Base-by-base conservation (phyloP, 2,113 vertebrate genomes). In the Rhynchopsitta pachyrhyncha region DNA sequence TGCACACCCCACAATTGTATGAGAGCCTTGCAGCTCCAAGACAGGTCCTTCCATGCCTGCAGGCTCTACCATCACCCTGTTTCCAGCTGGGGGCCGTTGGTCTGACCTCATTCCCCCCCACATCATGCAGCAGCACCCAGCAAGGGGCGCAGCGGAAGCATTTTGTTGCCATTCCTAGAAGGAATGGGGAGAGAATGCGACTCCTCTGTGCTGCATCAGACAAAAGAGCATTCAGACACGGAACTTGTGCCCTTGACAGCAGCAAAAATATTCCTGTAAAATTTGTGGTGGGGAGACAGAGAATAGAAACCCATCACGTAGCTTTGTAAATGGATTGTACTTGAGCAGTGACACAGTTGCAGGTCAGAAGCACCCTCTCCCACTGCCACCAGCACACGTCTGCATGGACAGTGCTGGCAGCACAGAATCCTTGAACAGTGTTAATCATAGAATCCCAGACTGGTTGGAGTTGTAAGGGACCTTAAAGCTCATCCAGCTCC, bases 1-100 rank as follows among this genome's bases (percentile, higher is more conserved):
- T 28, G 37, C 33, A 5, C 71, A 44, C n/a, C 42, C 25, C 1
- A 0, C 17, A 10, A 37, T 4, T 3, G 1, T 35, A 6, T 0
- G 8, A 31, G 42, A 10, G 44, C 12, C 24, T 24, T 4, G 2
- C 16, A 1, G 50, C 50, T n/a, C 12, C 4, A 24, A 12, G 5
- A 29, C 5, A 1, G 25, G 41, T 3, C 31, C 59, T 35, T 63
- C 39, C 83, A 7, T 1, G 1, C 19, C 53, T 27, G 33, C 22
- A 16, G 37, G 42, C 37, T 27, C 27, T 50, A 14, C 24, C 13
- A 33, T 6, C 2, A 0, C 35, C 19, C 7, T 0, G 24, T 11
- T 62, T 25, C 76, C 52, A 14, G 53, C 35, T 2, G n/a, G 22
- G 49, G 24, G 14, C 20, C 4, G 0, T 16, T 8, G 2, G 25